Evolutionary conservation across 2,888 invertebrate species (phyloP).

Genomic region (Panorpa germanica): DNA sequence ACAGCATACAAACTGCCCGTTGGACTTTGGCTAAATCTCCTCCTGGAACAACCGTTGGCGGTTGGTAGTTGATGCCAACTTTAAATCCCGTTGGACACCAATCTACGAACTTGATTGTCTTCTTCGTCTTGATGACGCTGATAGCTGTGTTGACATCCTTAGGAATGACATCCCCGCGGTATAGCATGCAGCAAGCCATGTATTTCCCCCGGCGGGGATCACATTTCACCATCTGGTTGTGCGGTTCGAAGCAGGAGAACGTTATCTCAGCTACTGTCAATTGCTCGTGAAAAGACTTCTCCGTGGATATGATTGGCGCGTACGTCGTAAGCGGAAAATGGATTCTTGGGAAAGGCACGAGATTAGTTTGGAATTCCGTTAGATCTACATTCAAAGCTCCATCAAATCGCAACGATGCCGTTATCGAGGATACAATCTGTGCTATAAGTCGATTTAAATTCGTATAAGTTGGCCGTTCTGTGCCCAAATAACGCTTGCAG

Average conservation of each 20-base stretch:
- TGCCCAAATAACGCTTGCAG: conserved; percentile 49
- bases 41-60: conserved; percentile 54
- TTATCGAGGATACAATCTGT: conserved; percentile 49
- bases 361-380: conserved; percentile 60
- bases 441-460: conserved; percentile 68
- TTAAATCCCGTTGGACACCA: conserved; percentile 75
- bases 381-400: conserved; percentile 45
- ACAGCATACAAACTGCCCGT: conserved; percentile 68
- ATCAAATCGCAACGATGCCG: conserved; percentile 49
- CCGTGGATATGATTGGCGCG: conserved; percentile 44
- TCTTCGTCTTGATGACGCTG: conserved; percentile 46
- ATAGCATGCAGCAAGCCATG: conserved; percentile 57
- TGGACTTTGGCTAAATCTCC: conserved; percentile 57
- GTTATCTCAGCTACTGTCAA: conserved; percentile 50
- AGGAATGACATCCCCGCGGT: conserved; percentile 45
- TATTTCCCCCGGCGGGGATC: conserved; percentile 51
- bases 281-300: conserved; percentile 41
- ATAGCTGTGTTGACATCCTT: conserved; percentile 57
- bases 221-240: conserved; percentile 63
- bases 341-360: conserved; percentile 74
- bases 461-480: conserved; percentile 64
- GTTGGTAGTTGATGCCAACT: conserved; percentile 55
- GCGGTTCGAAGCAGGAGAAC: conserved; percentile 62
- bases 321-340: conserved; percentile 70
- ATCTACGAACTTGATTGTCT: conserved; percentile 54